phyloP scores from a whole-genome alignment of 2,888 invertebrate species.

The Hirtodrosophila alboralis region DNA sequence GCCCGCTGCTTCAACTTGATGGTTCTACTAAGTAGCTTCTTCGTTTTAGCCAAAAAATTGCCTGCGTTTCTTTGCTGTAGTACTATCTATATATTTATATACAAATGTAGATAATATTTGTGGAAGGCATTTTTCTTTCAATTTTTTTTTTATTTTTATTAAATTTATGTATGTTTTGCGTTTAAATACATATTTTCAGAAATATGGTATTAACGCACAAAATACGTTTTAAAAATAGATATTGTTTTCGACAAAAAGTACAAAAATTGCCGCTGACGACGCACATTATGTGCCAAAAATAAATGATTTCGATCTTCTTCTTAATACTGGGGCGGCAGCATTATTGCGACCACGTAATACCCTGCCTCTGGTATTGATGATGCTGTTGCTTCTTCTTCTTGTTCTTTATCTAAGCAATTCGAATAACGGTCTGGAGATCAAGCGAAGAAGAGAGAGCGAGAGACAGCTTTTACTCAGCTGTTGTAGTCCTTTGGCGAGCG shows the following conservation, averaged over 20 bases:
- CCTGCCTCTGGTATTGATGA: slow-evolving; percentile 3
- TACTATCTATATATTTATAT: slow-evolving; percentile 15
- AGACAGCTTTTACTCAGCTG: neutral
- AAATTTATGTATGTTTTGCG: slow-evolving; percentile 61
- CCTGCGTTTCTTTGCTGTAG: too few relatives aligned
- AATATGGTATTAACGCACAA: slow-evolving; percentile 80
- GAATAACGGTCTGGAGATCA: slow-evolving; percentile 4
- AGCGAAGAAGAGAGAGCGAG: neutral
- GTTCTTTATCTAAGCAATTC: neutral
- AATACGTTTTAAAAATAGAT: slow-evolving; percentile 68
- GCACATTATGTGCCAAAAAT: slow-evolving; percentile 74
- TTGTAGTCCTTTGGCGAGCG: slow-evolving; percentile 3
- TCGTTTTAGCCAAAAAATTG: too few relatives aligned
- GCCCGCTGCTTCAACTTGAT: too few relatives aligned
- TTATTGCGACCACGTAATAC: slow-evolving; percentile 54
- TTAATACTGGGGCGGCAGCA: slow-evolving; percentile 25
- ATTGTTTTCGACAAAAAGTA: slow-evolving; percentile 66
- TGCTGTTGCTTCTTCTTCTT: neutral
- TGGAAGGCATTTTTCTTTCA: slow-evolving; percentile 45
- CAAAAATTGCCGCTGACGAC: slow-evolving; percentile 64
- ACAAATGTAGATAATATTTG: too few relatives aligned
- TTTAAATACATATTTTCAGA: slow-evolving; percentile 65
- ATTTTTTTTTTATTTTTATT: slow-evolving; percentile 66
- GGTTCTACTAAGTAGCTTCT: too few relatives aligned
- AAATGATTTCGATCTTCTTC: slow-evolving; percentile 39